phyloP scores from a whole-genome alignment of 2,113 vertebrate genomes.

The Trinectes maculatus region DNA sequence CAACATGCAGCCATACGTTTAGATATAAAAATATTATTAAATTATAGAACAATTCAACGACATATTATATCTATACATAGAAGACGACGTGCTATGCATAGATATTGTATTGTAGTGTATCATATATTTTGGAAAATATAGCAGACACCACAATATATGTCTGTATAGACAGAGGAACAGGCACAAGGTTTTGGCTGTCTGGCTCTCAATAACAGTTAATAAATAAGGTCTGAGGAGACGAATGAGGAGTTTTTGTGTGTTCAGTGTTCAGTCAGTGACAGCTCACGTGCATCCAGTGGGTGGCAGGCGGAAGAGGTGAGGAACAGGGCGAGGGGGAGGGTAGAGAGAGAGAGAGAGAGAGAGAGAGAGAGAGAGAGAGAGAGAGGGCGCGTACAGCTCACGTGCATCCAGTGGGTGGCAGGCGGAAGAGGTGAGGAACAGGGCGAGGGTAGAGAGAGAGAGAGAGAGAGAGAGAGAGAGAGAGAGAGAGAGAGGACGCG shows the following conservation, averaged over 20 bases:
- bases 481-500: conserved; percentile 40
- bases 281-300: conserved; percentile 26
- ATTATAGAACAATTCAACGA: not conserved
- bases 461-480: conserved; percentile 44
- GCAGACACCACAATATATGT: too few species aligned
- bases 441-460: conserved; percentile 34
- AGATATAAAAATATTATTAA: too few species aligned
- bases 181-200: too few species aligned
- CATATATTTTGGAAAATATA: not conserved
- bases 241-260: not conserved
- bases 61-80: not conserved
- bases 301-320: conserved; percentile 67
- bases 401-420: too few species aligned
- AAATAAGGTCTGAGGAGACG: too few species aligned
- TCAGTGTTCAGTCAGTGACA: not conserved
- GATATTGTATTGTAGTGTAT: too few species aligned
- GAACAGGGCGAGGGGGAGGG: conserved; percentile 62
- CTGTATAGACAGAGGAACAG: too few species aligned
- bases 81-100: not conserved
- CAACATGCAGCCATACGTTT: not conserved
- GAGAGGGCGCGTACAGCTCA: not conserved
- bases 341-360: conserved; percentile 41
- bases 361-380: conserved; percentile 5
- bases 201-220: too few species aligned
- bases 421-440: conserved; percentile 15